Evolutionary conservation across 2,113 vertebrate species (phyloP).

Genomic region (Catharus bicknelli): DNA sequence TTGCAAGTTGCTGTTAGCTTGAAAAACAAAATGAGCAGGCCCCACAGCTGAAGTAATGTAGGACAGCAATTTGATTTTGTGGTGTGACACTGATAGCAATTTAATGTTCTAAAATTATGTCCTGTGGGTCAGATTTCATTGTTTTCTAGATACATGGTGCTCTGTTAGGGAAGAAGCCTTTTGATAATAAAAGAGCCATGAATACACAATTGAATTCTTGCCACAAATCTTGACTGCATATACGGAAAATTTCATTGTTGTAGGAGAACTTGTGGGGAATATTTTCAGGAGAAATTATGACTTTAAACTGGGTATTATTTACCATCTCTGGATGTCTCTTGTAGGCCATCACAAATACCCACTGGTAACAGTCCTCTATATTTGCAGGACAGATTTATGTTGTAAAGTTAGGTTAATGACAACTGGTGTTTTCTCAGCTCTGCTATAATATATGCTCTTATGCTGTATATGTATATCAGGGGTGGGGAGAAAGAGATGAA

Average conservation of each 20-base stretch:
- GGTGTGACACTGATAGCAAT: background rate
- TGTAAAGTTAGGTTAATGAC: background rate
- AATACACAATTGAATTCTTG: background rate
- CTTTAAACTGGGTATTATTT: background rate
- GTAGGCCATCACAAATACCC: background rate
- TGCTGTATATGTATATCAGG: background rate
- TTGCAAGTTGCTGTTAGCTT: background rate
- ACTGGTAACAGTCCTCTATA: background rate
- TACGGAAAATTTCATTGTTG: background rate
- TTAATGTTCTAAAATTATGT: background rate
- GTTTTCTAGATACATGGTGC: background rate
- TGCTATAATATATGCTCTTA: background rate
- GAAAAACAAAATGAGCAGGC: background rate
- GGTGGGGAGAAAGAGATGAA: background rate
- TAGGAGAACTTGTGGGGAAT: background rate
- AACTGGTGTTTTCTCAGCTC: background rate
- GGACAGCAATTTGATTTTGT: background rate
- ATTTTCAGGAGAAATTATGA: background rate
- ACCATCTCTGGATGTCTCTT: background rate
- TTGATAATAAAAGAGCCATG: background rate
- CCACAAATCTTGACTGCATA: background rate
- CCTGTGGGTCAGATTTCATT: background rate
- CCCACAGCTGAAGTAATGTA: background rate
- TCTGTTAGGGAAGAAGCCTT: background rate
- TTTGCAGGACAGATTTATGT: background rate